Conservation (phyloP, 2,888 invertebrate species). For the Xanthorhoe designata region DNA sequence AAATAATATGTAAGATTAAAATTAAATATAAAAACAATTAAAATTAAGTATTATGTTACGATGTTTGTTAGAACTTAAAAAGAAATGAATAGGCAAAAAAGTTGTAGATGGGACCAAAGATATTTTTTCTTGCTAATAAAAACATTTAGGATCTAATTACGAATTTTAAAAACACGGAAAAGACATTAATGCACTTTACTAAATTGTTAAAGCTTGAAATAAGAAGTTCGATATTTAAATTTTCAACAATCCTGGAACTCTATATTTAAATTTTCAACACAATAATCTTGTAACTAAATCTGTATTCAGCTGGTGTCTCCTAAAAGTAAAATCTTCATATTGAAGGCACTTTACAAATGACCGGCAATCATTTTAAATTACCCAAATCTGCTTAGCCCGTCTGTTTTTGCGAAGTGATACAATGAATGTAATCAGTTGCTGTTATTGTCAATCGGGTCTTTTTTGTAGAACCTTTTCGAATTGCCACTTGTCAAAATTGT, state of each 20-base stretch:
- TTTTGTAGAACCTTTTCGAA: conserved; percentile 40
- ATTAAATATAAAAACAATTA: too few species aligned
- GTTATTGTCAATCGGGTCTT: conserved; percentile 50
- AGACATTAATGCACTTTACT: neutral
- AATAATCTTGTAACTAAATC: conserved; percentile 1
- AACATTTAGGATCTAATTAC: neutral
- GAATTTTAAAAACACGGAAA: neutral
- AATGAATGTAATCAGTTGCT: conserved; percentile 62
- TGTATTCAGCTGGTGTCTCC: conserved; percentile 12
- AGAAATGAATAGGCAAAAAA: too few species aligned
- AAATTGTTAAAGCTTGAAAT: neutral
- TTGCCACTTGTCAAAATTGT: conserved; percentile 58
- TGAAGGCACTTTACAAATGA: conserved; percentile 59
- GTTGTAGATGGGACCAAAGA: too few species aligned
- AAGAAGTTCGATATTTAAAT: neutral
- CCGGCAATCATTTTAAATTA: conserved; percentile 65
- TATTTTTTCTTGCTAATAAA: neutral
- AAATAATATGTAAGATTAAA: too few species aligned
- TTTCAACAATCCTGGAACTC: neutral
- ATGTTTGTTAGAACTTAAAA: too few species aligned
- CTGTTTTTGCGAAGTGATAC: conserved; percentile 50
- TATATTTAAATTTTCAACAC: conserved; percentile 4
- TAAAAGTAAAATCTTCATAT: conserved; percentile 36
- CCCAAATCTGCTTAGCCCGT: conserved; percentile 50
- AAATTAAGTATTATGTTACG: too few species aligned